Base-by-base conservation (phyloP, 2,888 invertebrate genomes). In the Sylvicola cinctus region DNA sequence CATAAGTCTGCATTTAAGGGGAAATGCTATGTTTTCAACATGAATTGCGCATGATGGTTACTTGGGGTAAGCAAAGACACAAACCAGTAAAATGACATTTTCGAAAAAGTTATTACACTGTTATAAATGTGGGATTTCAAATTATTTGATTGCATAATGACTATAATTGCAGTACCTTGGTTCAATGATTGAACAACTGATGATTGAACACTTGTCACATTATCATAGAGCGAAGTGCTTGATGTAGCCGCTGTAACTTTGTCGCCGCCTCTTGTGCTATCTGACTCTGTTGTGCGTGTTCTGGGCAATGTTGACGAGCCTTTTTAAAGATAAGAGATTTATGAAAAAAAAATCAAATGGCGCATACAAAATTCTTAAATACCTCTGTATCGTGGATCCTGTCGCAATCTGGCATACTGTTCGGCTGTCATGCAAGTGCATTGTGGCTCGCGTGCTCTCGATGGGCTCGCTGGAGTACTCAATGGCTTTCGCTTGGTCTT, bases 341-440 rank as follows among this genome's bases (percentile, higher is more conserved):
- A 27, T 4, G 20, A 16, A 29, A 29, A 35, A 16, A 11, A 25
- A 6, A 6, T 20, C 20, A 6, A 6, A 4, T 8, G 20, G 8
- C 4, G 20, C 32, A 29, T n/a, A 33, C 3, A 20, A 5, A 2
- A 31, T 17, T 8, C 28, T 8, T 7, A 5, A 15, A 45, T 44
- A 62, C 66, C 67, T 62, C 81, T 66, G 52, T 79, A 81, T 58
- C 83, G 63, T 15, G 80, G 78, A 61, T 84, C 83, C 60, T 83
- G 83, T 50, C 85, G 69, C 44, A 88, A 65, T 47, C 85, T 70
- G 43, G 80, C 79, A 54, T 81, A 81, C 60, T 88, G 88, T 59
- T 90, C 88, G 46, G 87, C 78, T 37, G 85, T 78, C 88, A 88
- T 88, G 60, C 90, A 90, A 42, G 88, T 90, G 63, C 90, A 90